Evolutionary conservation across 2,888 invertebrate genomes (phyloP).

Genomic region (Acholoe squamosa): DNA sequence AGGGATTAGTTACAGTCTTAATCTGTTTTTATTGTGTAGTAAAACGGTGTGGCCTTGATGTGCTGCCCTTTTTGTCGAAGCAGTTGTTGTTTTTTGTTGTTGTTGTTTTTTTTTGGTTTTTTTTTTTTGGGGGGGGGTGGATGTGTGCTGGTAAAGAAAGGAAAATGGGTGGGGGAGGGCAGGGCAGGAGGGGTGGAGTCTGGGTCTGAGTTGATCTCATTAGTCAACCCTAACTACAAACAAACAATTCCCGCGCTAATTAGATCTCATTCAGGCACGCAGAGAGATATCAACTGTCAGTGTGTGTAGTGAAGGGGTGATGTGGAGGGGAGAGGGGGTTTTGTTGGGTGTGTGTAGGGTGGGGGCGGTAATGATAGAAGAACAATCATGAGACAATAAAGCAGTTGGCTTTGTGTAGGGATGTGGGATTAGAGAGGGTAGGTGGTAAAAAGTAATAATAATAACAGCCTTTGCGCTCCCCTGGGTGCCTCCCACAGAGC

Average conservation of each 20-base stretch:
- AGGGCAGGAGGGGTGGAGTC: neutral
- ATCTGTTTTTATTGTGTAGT: neutral
- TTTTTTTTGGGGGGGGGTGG: neutral
- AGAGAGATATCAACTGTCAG: conserved; percentile 32
- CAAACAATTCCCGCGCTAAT: conserved; percentile 29
- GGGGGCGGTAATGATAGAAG: neutral
- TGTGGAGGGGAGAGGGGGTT: neutral
- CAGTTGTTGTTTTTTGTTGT: neutral
- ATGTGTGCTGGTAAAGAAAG: neutral
- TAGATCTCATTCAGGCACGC: conserved; percentile 21
- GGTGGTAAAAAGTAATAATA: conserved; percentile 25
- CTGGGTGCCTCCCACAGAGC: too few relatives aligned
- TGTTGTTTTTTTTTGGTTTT: too few relatives aligned
- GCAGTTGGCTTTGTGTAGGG: neutral
- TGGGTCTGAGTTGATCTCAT: conserved; percentile 25
- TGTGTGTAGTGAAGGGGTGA: neutral
- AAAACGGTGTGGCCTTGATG: conserved; percentile 27
- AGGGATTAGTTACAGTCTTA: neutral
- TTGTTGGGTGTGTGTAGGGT: conserved; percentile 21
- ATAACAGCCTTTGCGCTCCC: neutral
- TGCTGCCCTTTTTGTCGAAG: neutral
- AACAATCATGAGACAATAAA: neutral
- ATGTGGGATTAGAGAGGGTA: neutral
- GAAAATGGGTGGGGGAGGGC: neutral
- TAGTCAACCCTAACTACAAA: conserved; percentile 38